Evolutionary conservation across 2,888 invertebrate species (phyloP), one percentile per base, ranked within the genome.

Genomic region (Sipha maydis): DNA sequence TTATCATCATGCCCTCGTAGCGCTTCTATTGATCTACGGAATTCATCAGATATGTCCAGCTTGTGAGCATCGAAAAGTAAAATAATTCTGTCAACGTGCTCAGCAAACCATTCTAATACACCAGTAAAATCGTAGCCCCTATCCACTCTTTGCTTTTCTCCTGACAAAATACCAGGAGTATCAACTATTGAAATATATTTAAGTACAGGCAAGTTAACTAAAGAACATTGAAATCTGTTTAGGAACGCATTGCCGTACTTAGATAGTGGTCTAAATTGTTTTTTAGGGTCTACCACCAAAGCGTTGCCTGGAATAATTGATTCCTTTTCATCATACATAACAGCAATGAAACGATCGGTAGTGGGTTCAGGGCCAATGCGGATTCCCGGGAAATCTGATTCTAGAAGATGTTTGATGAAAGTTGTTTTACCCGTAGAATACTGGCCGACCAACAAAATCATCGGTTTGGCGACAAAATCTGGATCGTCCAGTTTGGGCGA

Each of bases 1-100:
- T 94, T 94, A 90, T 94, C 94, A 91, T 94, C 94, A 90, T 94
- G 93, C 8, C 93, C 93, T 90, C 93, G 92, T 38, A 94, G 91
- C 11, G 94, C 94, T 91, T 94, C 94, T 89, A 95, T 95, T 34
- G 94, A 93, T 85, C 94, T 91, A 89, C 93, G 92, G 91, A 95
- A 95, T 91, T 95, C 95, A 91, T 95, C 95, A 0, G 94, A 94
- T 90, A 95, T 95, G 91, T 95, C 95, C 89, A 95, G 91, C 91
- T 95, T 95, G 91, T 95, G 94, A 8, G 95, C 95, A 92, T 95
- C 95, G 91, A 95, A 95, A 9, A 95, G 91, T 21, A 95, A 92
- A 90, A 95, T 93, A 89, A 95, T 95, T 90, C 94, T 92, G 91
- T 95, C 95, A 1, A 94, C 94, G 89, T 94, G 91, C 91, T 95